Evolutionary conservation across 35 echinoderm and acorn worm species (phyloP).

Genomic region (Holothuria glaberrima): DNA sequence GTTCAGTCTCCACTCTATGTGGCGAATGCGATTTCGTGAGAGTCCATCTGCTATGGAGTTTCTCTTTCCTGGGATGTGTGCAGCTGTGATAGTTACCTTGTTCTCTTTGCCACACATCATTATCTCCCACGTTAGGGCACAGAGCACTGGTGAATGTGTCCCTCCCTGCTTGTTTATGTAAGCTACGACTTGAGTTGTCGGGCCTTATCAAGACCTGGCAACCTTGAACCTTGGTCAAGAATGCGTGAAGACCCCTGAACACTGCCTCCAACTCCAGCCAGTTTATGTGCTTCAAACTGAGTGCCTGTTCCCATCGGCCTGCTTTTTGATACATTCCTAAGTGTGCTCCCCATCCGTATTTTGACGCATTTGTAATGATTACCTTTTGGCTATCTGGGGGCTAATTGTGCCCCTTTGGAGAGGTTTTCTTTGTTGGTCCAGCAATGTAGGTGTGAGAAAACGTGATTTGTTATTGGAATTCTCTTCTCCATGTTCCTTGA

Average conservation of each 20-base stretch:
- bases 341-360: too few relatives aligned
- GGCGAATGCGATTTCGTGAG: constrained; percentile 32
- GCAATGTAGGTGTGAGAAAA: background rate
- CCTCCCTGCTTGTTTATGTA: constrained; percentile 63
- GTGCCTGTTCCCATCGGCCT: too few relatives aligned
- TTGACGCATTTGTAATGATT: too few relatives aligned
- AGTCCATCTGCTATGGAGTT: constrained; percentile 43
- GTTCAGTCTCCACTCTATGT: constrained; percentile 19
- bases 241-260: background rate
- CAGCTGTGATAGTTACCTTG: background rate
- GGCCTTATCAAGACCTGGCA: constrained; percentile 2
- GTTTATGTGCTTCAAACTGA: constrained; percentile 5
- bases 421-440: too few relatives aligned
- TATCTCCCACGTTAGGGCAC: background rate
- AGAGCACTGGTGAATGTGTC: background rate
- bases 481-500: background rate
- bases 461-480: background rate
- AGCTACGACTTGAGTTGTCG: constrained; percentile 37
- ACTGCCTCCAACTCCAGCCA: background rate
- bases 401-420: too few relatives aligned
- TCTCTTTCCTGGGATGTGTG: constrained; percentile 7
- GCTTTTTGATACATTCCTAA: too few relatives aligned
- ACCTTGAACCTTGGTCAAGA: background rate
- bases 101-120: background rate
- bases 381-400: too few relatives aligned